Evolutionary conservation across 2,113 vertebrate genomes (phyloP).

Genomic region (Halcyon senegalensis): DNA sequence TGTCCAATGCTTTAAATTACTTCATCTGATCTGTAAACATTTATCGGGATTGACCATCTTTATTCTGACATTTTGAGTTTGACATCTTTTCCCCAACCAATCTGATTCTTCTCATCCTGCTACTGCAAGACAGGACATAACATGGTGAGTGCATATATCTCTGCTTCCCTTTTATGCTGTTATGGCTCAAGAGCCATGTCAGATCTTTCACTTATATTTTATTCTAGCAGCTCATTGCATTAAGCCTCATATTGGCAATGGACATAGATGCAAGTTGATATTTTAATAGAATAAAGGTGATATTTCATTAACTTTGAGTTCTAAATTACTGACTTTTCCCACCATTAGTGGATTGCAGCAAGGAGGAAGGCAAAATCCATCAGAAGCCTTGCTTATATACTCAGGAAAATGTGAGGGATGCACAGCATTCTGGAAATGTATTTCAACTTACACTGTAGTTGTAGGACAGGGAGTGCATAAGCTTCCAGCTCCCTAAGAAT

Average conservation of each 20-base stretch:
- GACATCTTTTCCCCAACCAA: background rate
- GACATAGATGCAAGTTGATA: background rate
- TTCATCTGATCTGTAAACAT: background rate
- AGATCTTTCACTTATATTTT: background rate
- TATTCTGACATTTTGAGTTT: background rate
- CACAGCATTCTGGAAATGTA: background rate
- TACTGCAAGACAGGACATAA: background rate
- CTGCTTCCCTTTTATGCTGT: background rate
- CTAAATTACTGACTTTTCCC: background rate
- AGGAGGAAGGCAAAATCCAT: background rate
- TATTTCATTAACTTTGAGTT: background rate
- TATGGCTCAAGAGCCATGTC: background rate
- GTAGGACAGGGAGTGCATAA: background rate
- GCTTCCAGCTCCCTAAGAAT: background rate
- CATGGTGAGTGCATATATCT: background rate
- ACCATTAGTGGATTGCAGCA: background rate
- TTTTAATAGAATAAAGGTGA: background rate
- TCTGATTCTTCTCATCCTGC: background rate
- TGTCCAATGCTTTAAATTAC: background rate
- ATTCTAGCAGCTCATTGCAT: background rate
- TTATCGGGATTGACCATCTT: background rate
- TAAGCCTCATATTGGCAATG: background rate
- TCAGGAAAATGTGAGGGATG: background rate
- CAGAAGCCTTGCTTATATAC: background rate
- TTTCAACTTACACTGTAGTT: background rate